phyloP scores from a whole-genome alignment of 35 echinoderm and acorn worm genomes.

The Holothuria glaberrima region DNA sequence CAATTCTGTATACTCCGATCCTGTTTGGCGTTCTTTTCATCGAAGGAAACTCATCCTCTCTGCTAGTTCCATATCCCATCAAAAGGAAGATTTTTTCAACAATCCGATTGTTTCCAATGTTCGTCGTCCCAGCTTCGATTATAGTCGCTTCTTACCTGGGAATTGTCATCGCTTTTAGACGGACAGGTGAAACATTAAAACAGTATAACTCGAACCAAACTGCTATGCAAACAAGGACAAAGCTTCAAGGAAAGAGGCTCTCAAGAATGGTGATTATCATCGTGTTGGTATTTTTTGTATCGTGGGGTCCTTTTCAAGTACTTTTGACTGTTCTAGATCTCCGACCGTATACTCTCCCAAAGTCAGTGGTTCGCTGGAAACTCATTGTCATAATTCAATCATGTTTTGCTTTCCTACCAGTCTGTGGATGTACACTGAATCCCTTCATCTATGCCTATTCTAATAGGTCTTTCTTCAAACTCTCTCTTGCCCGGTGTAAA shows the following conservation, averaged over 20 bases:
- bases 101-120: slow-evolving; percentile 23
- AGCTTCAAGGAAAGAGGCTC: not conserved
- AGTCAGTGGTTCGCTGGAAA: not conserved
- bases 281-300: slow-evolving; percentile 39
- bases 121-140: slow-evolving; percentile 6
- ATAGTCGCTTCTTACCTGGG: not conserved
- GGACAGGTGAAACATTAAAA: not conserved
- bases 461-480: slow-evolving; percentile 18
- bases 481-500: not conserved
- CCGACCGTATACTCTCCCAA: slow-evolving; percentile 30
- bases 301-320: slow-evolving; percentile 29
- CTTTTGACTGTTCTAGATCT: slow-evolving; percentile 27
- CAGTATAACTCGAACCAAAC: not conserved
- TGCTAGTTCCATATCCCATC: not conserved
- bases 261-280: slow-evolving; percentile 47
- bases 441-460: slow-evolving; percentile 36
- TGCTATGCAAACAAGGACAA: not conserved
- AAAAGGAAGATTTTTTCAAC: slow-evolving; percentile 28
- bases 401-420: not conserved
- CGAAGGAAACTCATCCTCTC: not conserved
- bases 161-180: not conserved
- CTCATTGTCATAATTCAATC: not conserved
- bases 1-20: not conserved
- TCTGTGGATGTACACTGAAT: slow-evolving; percentile 34
- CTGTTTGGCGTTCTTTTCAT: not conserved